Evolutionary conservation across 2,797 vertebrate species (phyloP).

Genomic region (Pipistrellus pipistrellus): DNA sequence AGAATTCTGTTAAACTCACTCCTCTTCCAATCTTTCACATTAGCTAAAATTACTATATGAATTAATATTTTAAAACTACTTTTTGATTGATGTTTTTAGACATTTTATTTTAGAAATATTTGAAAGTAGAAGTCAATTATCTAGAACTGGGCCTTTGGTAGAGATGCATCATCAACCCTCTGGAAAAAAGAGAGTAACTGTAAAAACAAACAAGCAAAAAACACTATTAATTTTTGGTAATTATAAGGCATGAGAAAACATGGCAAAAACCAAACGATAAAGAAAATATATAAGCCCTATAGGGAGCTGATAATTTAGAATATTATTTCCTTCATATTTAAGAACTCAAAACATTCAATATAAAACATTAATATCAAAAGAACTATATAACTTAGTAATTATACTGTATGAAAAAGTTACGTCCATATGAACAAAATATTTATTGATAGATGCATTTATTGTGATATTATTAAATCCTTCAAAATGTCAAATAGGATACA

Average conservation of each 20-base stretch:
- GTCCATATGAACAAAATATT: not conserved
- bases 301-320: not conserved
- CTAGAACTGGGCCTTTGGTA: not conserved
- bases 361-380: not conserved
- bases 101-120: conserved; percentile 22
- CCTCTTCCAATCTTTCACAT: not conserved
- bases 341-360: not conserved
- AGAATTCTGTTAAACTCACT: not conserved
- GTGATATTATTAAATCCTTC: not conserved
- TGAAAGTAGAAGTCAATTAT: conserved; percentile 11
- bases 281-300: not conserved
- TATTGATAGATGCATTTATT: not conserved
- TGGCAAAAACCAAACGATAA: not conserved
- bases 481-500: not conserved
- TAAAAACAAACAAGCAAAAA: not conserved
- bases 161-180: not conserved
- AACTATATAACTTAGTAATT: not conserved
- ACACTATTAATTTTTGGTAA: not conserved
- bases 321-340: conserved; percentile 6
- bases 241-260: not conserved
- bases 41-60: not conserved
- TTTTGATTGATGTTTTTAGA: not conserved
- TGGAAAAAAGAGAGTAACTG: not conserved
- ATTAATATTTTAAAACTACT: not conserved
- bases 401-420: not conserved